Evolutionary conservation across 2,888 invertebrate species (phyloP).

Genomic region (Melanotus villosus): DNA sequence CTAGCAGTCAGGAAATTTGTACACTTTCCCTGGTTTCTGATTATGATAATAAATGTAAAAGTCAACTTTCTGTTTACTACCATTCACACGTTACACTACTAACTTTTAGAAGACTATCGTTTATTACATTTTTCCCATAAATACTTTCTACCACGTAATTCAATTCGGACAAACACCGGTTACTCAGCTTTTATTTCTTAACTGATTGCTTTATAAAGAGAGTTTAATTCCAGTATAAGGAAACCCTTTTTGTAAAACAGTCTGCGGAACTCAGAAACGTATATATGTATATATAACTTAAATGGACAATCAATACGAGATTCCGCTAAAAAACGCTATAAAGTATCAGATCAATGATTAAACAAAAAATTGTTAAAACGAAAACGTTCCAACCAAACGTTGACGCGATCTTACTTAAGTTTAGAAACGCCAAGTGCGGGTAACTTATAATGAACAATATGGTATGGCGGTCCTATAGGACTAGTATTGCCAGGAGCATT

Average conservation of each 20-base stretch:
- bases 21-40: constrained; percentile 21
- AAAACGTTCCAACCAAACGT: neutral
- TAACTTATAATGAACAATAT: constrained; percentile 83
- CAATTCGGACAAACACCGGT: constrained; percentile 16
- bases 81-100: constrained; percentile 37
- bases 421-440: constrained; percentile 74
- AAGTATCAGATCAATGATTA: neutral
- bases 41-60: constrained; percentile 29
- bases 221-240: neutral
- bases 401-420: constrained; percentile 61
- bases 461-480: constrained; percentile 81
- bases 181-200: constrained; percentile 8
- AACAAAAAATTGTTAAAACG: neutral
- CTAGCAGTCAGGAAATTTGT: constrained; percentile 27
- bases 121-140: constrained; percentile 37
- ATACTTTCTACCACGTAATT: constrained; percentile 25
- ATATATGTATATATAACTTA: too few relatives aligned
- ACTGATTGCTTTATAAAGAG: neutral
- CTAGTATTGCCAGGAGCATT: constrained; percentile 71
- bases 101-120: constrained; percentile 37
- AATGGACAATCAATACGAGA: neutral
- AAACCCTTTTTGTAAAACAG: constrained; percentile 3
- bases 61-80: constrained; percentile 32
- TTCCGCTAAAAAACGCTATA: too few relatives aligned
- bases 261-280: neutral